phyloP scores from a whole-genome alignment of 2,797 vertebrate species.

The Enteromius unitaeniatus region DNA sequence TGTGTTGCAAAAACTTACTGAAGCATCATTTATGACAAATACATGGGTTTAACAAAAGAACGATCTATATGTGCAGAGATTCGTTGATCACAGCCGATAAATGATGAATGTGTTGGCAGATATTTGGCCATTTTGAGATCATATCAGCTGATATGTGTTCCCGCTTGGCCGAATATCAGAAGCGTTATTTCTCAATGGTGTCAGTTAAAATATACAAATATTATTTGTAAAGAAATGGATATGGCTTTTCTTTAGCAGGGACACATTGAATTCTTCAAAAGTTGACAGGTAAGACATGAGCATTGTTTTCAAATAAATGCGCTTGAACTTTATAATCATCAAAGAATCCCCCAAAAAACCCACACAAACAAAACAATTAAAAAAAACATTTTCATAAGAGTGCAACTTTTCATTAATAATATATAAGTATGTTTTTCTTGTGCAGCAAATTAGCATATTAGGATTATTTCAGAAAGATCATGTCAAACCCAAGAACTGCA shows the following conservation, averaged over 20 bases:
- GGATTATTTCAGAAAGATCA: background rate
- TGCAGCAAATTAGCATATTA: background rate
- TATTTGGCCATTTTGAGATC: constrained; percentile 6
- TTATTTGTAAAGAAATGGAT: background rate
- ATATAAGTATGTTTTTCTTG: background rate
- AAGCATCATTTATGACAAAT: background rate
- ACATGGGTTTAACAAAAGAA: background rate
- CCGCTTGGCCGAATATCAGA: background rate
- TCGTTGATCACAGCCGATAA: background rate
- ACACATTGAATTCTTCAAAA: background rate
- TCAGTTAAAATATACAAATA: background rate
- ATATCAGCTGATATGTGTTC: background rate
- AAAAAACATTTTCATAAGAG: too few relatives aligned
- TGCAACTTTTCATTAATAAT: background rate
- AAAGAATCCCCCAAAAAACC: background rate
- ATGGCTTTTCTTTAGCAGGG: background rate
- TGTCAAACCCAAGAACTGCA: background rate
- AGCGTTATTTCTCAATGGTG: background rate
- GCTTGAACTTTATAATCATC: background rate
- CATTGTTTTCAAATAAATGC: background rate
- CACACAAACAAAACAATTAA: background rate
- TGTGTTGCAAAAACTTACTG: background rate
- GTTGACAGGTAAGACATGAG: too few relatives aligned
- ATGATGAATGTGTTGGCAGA: background rate
- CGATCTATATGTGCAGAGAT: background rate